Evolutionary conservation across 1,140 invertebrate genomes (phyloP).

Genomic region (Caenorhabditis latens): DNA sequence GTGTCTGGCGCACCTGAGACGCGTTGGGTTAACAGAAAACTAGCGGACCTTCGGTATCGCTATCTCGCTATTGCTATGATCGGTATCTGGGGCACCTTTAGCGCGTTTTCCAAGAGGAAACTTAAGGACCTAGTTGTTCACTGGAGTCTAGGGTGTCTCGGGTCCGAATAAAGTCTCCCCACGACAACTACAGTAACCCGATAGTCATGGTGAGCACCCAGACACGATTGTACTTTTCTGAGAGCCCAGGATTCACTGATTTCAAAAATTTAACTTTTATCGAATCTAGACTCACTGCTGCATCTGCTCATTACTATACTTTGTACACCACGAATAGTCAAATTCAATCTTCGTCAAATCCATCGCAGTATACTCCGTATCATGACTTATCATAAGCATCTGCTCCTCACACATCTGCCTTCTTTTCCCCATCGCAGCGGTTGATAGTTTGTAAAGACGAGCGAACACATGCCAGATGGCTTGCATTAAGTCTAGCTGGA

Average conservation of each 20-base stretch:
- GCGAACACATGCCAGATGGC: conserved; percentile 11
- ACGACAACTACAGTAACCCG: not conserved
- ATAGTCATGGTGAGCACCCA: no score
- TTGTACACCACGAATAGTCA: conserved; percentile 32
- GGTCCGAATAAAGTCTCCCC: no score
- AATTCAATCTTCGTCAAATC: conserved; percentile 26
- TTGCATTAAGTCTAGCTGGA: conserved; percentile 12
- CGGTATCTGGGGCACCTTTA: no score
- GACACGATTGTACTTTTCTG: not conserved
- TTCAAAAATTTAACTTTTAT: not conserved
- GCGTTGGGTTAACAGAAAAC: no score
- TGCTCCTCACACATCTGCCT: not conserved
- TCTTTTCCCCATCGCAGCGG: not conserved
- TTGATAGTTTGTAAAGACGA: conserved; percentile 7
- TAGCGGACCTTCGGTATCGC: no score
- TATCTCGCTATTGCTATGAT: no score
- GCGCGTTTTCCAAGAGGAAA: no score
- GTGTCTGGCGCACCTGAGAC: no score
- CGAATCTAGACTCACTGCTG: not conserved
- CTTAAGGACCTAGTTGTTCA: no score
- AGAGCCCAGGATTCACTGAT: not conserved
- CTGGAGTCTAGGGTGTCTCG: no score
- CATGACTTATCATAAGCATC: not conserved
- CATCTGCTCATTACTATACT: conserved; percentile 32
- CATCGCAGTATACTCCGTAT: conserved; percentile 17